Evolutionary conservation across 2,797 vertebrate genomes (phyloP).

Genomic region (Sebastolobus altivelis): DNA sequence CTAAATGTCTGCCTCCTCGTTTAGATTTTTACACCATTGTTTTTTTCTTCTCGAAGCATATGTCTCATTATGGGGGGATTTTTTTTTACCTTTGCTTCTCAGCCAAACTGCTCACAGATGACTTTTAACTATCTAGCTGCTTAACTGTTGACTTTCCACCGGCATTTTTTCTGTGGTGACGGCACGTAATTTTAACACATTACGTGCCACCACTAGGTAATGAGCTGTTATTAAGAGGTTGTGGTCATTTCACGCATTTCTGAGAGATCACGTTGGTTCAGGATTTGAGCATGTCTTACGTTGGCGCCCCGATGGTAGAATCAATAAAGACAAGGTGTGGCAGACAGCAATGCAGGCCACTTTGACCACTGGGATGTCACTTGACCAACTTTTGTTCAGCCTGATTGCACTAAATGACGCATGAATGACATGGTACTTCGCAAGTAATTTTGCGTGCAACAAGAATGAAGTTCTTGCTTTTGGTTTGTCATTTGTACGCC

Average conservation of each 20-base stretch:
- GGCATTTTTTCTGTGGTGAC: neutral
- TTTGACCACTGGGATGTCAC: neutral
- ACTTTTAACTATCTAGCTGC: neutral
- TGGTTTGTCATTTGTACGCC: too few relatives aligned
- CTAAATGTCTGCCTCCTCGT: slow-evolving; percentile 21
- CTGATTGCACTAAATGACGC: too few relatives aligned
- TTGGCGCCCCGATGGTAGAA: neutral
- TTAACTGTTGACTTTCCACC: neutral
- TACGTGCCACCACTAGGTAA: too few relatives aligned
- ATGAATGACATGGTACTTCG: too few relatives aligned
- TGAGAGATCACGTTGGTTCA: neutral
- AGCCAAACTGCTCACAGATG: slow-evolving; percentile 8
- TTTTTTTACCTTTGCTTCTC: slow-evolving; percentile 1
- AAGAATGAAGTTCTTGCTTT: too few relatives aligned
- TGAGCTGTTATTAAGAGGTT: neutral
- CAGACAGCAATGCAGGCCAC: neutral
- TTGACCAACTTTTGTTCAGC: too few relatives aligned
- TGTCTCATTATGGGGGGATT: neutral
- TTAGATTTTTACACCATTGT: neutral
- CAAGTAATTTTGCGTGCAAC: too few relatives aligned
- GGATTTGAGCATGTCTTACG: neutral
- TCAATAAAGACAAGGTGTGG: neutral
- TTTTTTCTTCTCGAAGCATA: neutral
- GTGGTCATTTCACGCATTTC: neutral
- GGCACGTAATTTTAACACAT: neutral